Percentiles rank a stretch among this genome's conserved stretches.
Conservation (phyloP, 2,113 vertebrate genomes). For the Cyanoderma ruficeps region DNA sequence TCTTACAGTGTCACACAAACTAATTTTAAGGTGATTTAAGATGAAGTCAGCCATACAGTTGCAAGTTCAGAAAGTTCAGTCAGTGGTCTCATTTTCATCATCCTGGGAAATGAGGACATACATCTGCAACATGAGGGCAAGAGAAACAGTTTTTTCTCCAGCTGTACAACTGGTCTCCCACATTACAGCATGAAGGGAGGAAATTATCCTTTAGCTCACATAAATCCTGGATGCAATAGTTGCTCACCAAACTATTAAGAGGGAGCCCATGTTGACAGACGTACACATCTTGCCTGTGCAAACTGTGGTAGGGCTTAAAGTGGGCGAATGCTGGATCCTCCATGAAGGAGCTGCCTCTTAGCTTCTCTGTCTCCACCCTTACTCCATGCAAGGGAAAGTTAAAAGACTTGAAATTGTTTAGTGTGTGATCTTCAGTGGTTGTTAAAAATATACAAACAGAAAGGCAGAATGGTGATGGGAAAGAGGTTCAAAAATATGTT, state of each 20-base stretch:
- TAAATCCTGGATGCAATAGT: background rate
- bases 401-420: background rate
- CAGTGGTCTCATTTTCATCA: background rate
- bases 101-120: background rate
- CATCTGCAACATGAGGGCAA: background rate
- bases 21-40: constrained; percentile 12
- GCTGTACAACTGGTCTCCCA: background rate
- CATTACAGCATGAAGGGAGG: background rate
- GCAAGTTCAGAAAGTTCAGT: background rate
- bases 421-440: constrained; percentile 25
- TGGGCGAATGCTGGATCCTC: background rate
- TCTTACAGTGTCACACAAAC: background rate
- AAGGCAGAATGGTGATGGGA: constrained; percentile 38
- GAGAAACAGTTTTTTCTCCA: background rate
- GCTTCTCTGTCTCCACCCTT: constrained; percentile 51
- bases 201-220: background rate
- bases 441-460: constrained; percentile 31
- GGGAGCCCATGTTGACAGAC: background rate
- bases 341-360: constrained; percentile 15
- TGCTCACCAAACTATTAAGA: background rate
- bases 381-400: constrained; percentile 24
- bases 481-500: constrained; percentile 56
- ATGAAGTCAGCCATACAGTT: background rate
- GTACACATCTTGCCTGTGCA: rapidly evolving
- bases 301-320: background rate